phyloP scores from a whole-genome alignment of 2,113 vertebrate species.

The Arizona elegans region DNA sequence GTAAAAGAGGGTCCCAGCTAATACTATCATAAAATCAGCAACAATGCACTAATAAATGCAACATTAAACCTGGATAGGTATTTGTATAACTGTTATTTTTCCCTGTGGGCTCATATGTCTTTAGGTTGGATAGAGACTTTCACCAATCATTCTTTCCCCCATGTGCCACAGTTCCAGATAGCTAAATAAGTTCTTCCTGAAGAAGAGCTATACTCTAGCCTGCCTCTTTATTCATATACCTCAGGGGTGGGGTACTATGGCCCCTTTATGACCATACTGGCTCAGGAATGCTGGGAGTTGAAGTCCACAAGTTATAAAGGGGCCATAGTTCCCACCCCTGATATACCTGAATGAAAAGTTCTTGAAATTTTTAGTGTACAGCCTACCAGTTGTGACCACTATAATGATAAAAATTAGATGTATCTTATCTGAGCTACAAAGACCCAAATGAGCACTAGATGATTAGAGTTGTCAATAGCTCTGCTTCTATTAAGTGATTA shows the following conservation, averaged over 20 bases:
- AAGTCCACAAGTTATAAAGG: neutral
- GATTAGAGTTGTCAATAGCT: neutral
- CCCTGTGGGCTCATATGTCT: neutral
- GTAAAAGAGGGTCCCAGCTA: neutral
- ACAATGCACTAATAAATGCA: neutral
- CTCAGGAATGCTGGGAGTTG: neutral
- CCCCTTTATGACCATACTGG: too few species aligned
- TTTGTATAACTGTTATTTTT: neutral
- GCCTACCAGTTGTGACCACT: too few species aligned
- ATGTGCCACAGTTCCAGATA: neutral
- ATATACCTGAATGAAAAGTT: neutral
- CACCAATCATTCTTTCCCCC: neutral
- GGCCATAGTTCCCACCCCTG: neutral
- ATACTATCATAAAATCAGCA: neutral
- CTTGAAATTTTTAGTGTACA: neutral
- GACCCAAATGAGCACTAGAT: neutral
- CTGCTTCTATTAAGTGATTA: neutral
- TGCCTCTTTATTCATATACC: neutral
- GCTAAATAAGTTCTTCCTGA: neutral
- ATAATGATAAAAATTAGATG: neutral
- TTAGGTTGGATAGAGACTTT: too few species aligned
- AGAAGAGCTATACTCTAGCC: neutral
- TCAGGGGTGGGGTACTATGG: neutral
- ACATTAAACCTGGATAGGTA: neutral
- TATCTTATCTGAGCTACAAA: neutral